Conservation (phyloP, 2,113 vertebrate genomes). For the Gallinago media region DNA sequence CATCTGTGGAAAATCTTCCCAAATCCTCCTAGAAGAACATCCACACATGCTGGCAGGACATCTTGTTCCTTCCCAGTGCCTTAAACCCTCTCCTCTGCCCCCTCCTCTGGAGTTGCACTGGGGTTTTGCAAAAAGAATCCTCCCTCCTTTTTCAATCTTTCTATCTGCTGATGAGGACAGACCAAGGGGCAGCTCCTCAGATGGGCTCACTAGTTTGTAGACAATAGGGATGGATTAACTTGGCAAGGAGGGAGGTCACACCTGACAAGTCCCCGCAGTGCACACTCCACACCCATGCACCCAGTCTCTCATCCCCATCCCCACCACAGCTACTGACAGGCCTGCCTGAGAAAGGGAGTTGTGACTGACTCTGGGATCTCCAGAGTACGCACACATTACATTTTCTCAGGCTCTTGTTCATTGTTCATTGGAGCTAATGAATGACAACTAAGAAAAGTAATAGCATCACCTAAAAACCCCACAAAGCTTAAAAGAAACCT, state of each 20-base stretch:
- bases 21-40: background rate
- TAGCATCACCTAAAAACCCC: fast-evolving
- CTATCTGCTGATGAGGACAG: background rate
- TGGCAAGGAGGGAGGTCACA: background rate
- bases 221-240: background rate
- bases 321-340: background rate
- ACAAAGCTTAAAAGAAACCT: background rate
- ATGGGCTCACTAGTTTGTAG: background rate
- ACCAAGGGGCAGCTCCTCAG: background rate
- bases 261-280: background rate
- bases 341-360: background rate
- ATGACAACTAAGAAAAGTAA: background rate
- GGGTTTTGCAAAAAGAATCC: background rate
- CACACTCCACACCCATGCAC: fast-evolving
- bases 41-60: background rate
- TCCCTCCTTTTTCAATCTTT: background rate
- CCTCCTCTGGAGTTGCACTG: fast-evolving
- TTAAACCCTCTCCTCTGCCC: background rate
- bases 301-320: fast-evolving
- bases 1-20: background rate
- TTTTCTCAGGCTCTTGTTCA: background rate
- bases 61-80: background rate
- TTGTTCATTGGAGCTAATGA: background rate
- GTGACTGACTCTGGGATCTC: background rate
- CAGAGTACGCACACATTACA: background rate